Base-by-base conservation (phyloP, 2,113 vertebrate genomes). In the Rhegmatorhina hoffmannsi region DNA sequence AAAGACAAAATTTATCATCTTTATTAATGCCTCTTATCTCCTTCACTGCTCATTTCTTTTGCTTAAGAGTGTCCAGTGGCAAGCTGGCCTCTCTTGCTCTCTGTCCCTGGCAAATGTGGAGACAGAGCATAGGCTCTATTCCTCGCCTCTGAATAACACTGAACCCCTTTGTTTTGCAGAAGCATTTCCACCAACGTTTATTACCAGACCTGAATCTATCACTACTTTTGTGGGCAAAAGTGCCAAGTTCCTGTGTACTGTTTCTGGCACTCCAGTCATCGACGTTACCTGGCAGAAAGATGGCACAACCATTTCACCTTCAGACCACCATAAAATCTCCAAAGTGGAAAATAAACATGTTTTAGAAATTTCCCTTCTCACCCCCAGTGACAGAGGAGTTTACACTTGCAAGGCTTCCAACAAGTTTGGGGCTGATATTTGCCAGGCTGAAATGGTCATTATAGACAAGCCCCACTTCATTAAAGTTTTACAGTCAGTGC, bases 321-420 rank as follows among this genome's bases (percentile, higher is more conserved):
- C 98, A 13, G 98, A 98, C 36, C 98, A 97, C 94, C 96, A 96
- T 97, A 98, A 97, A 93, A 98, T 99, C 84, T 98, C 98, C 87
- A 97, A 98, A 92, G 98, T 98, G 88, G 99, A 99, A 95, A 99
- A 99, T 96, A 99, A 99, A 73, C 98, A 99, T 95, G 89, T 96
- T 83, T 98, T 99, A 98, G 98, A 99, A 89, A 98, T 99, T 96
- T 96, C 92, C 46, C 98, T 95, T 91, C 98, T 99, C 95, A 98
- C 98, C 13, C 60, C 96, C 89, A 96, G 95, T 90, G 98, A 99
- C 93, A 98, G 98, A 96, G 99, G 99, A 7, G 79, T 97, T 79
- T 99, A 99, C 92, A 98, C 98, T 90, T 99, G 99, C 97, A 99
- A 99, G 98, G 99, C 99, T 90, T 99, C 99, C 82, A 99, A 99